Conservation (phyloP, 2,888 invertebrate species). For the Bembecia ichneumoniformis region DNA sequence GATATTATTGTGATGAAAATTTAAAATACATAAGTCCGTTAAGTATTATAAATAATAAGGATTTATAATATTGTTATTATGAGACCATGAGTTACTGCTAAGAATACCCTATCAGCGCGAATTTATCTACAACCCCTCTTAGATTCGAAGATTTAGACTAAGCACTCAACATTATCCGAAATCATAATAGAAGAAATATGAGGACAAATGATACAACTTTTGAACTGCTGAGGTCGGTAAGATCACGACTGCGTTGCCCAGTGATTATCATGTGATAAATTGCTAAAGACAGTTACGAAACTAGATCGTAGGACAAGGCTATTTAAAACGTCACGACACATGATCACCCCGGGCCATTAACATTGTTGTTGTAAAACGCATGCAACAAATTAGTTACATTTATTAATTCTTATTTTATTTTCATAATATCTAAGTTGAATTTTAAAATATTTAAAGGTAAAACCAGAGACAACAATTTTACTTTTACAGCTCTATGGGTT, state of each 20-base stretch:
- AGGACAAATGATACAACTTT: slow-evolving; percentile 21
- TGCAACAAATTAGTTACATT: neutral
- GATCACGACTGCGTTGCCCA: slow-evolving; percentile 23
- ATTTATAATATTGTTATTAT: too few species aligned
- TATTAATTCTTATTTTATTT: neutral
- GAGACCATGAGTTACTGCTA: too few species aligned
- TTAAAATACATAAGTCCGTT: too few species aligned
- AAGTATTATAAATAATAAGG: too few species aligned
- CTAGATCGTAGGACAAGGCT: slow-evolving; percentile 31
- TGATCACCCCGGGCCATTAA: slow-evolving; percentile 27
- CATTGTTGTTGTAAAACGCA: slow-evolving; percentile 14
- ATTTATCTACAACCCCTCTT: too few species aligned
- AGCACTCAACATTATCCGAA: too few species aligned
- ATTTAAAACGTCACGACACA: slow-evolving; percentile 17
- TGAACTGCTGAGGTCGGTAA: slow-evolving; percentile 22
- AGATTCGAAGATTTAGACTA: too few species aligned
- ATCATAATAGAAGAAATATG: neutral
- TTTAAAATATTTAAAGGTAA: neutral
- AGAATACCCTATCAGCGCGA: too few species aligned
- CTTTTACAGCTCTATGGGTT: slow-evolving; percentile 68
- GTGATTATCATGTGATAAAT: slow-evolving; percentile 34
- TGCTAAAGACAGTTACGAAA: slow-evolving; percentile 32
- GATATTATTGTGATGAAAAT: too few species aligned
- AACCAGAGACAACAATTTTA: neutral
- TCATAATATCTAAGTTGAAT: neutral